A percentile compares a stretch with the other conserved stretches of the same genome.
Evolutionary conservation across 1,140 invertebrate species (phyloP).

Genomic region (Bombus affinis): DNA sequence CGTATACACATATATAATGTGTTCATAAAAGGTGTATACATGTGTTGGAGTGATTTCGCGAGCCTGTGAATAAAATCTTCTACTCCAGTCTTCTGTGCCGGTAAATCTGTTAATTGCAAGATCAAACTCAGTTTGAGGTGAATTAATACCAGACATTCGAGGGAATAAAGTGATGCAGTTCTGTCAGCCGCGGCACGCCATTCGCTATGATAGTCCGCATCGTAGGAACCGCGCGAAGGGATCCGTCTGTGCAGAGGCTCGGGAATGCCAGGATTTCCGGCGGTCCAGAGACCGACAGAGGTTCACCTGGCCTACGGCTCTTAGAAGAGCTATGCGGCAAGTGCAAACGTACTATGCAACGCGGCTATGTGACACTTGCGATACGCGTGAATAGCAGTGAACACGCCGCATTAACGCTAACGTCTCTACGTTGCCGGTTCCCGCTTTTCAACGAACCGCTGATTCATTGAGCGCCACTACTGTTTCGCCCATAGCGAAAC

Average conservation of each 20-base stretch:
- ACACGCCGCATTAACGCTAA: conserved; percentile 25
- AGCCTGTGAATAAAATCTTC: too few relatives aligned
- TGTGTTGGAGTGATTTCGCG: too few relatives aligned
- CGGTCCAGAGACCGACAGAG: not conserved
- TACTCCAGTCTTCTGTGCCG: too few relatives aligned
- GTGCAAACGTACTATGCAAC: conserved; percentile 22
- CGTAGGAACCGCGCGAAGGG: not conserved
- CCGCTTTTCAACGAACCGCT: conserved; percentile 17
- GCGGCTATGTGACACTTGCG: conserved; percentile 12
- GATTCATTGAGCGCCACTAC: conserved; percentile 31
- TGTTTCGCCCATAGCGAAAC: conserved; percentile 7
- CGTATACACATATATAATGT: too few relatives aligned
- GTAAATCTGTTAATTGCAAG: too few relatives aligned
- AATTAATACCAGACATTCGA: too few relatives aligned
- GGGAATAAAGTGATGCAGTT: not conserved
- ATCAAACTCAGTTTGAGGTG: too few relatives aligned
- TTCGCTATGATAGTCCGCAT: not conserved
- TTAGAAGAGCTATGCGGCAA: conserved; percentile 31
- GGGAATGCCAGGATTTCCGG: conserved; percentile 29
- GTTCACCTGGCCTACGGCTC: not conserved
- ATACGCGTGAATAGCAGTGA: not conserved
- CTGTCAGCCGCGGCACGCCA: not conserved
- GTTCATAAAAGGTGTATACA: too few relatives aligned
- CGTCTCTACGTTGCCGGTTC: not conserved
- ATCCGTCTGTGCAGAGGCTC: not conserved